A percentile compares a stretch with the other conserved stretches of the same genome.
phyloP scores from a whole-genome alignment of 2,113 vertebrate species.

The Prionailurus bengalensis region DNA sequence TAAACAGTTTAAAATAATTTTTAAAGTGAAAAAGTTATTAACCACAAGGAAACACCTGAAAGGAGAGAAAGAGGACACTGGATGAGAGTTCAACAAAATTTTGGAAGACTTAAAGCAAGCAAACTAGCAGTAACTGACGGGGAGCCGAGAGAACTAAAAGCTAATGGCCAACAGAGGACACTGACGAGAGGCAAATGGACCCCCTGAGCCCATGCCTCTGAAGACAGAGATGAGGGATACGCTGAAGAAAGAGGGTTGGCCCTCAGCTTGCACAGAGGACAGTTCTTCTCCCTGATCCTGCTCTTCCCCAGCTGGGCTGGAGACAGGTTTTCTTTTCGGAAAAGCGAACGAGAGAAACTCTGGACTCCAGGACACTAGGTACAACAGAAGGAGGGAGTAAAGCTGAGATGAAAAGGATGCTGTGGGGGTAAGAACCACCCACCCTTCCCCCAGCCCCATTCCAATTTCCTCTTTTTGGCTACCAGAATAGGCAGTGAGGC shows the following conservation, averaged over 20 bases:
- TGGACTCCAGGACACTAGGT: background rate
- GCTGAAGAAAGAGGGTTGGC: background rate
- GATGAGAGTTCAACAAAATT: background rate
- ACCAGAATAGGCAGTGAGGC: background rate
- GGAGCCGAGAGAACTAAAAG: background rate
- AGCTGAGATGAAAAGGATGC: background rate
- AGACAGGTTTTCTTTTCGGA: background rate
- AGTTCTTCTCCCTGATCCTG: background rate
- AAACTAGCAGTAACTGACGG: background rate
- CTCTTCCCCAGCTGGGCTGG: background rate
- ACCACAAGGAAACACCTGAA: background rate
- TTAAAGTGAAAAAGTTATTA: background rate
- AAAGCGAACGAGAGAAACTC: background rate
- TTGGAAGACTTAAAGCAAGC: background rate
- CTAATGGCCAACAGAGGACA: too few species aligned
- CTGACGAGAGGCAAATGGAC: background rate
- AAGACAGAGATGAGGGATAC: background rate
- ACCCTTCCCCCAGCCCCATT: background rate
- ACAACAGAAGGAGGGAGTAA: background rate
- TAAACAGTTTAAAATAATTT: background rate
- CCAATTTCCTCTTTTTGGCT: background rate
- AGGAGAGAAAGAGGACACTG: background rate
- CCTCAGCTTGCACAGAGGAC: background rate
- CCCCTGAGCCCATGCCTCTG: background rate
- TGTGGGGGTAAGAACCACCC: background rate